phyloP scores from a whole-genome alignment of 1,140 invertebrate genomes.

The Oryzaephilus surinamensis region DNA sequence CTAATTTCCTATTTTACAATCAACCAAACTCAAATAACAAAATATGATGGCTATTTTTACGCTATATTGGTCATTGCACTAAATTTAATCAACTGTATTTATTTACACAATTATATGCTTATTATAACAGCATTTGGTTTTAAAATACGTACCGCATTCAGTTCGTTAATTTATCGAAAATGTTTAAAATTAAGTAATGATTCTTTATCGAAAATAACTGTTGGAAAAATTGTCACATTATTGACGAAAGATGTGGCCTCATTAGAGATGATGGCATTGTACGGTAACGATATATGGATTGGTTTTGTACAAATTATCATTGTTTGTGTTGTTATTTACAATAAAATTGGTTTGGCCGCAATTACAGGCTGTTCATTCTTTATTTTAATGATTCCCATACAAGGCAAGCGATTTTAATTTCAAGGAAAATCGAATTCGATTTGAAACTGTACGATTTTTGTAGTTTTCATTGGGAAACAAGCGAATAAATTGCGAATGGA shows the following conservation, averaged over 20 bases:
- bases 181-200: conserved; percentile 47
- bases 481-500: conserved; percentile 11
- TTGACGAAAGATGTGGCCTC: conserved; percentile 80
- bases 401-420: too few relatives aligned
- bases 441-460: too few relatives aligned
- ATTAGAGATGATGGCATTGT: conserved; percentile 56
- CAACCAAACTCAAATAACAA: too few relatives aligned
- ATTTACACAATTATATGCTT: conserved; percentile 65
- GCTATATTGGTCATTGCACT: conserved; percentile 1
- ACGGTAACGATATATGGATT: conserved; percentile 70
- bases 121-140: conserved; percentile 21
- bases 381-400: conserved; percentile 71
- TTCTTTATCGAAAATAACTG: conserved; percentile 54
- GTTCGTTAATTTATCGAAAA: conserved; percentile 75
- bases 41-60: conserved; percentile 5
- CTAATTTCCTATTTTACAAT: too few relatives aligned
- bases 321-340: conserved; percentile 66
- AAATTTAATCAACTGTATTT: conserved; percentile 3
- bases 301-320: conserved; percentile 71
- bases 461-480: conserved; percentile 14
- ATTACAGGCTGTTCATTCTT: conserved; percentile 68
- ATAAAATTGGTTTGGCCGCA: conserved; percentile 59
- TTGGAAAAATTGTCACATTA: conserved; percentile 84
- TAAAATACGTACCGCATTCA: conserved; percentile 48
- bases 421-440: too few relatives aligned